phyloP scores from a whole-genome alignment of 2,113 vertebrate genomes.

The Tragelaphus strepsiceros region DNA sequence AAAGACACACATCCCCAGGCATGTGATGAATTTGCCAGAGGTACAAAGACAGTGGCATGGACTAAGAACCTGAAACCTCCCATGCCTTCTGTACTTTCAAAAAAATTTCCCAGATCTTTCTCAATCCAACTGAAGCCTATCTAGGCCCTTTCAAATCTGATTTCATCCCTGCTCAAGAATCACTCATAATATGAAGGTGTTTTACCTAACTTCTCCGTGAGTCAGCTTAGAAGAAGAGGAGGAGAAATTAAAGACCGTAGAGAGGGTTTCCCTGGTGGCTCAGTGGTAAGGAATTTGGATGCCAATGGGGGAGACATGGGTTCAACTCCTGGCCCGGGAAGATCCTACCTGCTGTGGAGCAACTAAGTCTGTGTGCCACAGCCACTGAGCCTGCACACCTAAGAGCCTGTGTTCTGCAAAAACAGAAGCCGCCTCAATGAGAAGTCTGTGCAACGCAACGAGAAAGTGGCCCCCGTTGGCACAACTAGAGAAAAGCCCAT shows the following conservation, averaged over 20 bases:
- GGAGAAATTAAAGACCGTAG: neutral
- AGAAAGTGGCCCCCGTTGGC: neutral
- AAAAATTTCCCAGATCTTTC: neutral
- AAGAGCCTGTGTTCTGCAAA: neutral
- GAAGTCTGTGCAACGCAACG: neutral
- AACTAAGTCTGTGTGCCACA: neutral
- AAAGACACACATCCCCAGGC: neutral
- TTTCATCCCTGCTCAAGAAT: neutral
- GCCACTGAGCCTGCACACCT: neutral
- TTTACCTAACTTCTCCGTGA: neutral
- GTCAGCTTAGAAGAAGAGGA: neutral
- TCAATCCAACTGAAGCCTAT: neutral
- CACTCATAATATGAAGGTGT: neutral
- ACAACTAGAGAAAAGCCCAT: neutral
- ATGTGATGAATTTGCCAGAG: neutral
- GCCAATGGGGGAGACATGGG: neutral
- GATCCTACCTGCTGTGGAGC: neutral
- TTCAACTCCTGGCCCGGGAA: neutral
- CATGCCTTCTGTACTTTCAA: fast-evolving
- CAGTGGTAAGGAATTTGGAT: neutral
- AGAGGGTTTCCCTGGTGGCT: neutral
- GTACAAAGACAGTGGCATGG: neutral
- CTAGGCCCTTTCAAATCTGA: neutral
- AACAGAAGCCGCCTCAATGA: neutral
- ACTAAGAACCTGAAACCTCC: neutral